Base-by-base conservation (phyloP, 2,888 invertebrate species). In the Agonopterix arenella region DNA sequence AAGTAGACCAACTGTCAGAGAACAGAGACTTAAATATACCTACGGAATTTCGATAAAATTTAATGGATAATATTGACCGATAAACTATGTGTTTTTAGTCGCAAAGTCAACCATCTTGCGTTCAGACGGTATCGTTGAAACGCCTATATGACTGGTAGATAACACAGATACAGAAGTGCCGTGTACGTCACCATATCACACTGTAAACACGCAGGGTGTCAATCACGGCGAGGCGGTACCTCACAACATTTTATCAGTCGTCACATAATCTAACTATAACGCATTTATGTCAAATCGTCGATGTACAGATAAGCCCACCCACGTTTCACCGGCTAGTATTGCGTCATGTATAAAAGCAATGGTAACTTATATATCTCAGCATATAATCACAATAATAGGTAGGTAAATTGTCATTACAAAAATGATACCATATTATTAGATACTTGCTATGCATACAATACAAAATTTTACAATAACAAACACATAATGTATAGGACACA, bases 231-330 rank as follows among this genome's bases (percentile, higher is more conserved):
- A 76, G 80, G 86, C 88, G 88, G 88, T 79, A 66, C 84, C 79
- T 88, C 80, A 80, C 80, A 86, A 82, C 79, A 76, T 79, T 76
- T 83, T 89, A 89, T 89, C 88, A 72, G 73, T 80, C 83, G 83
- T 81, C 85, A 82, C 77, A 80, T 80, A 86, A 85, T 84, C 88
- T 84, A 79, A 79, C 77, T 83, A 81, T 84, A 84, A 84, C 85
- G 82, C 85, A 84, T 86, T 88, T 85, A 80, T 84, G 82, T 86
- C 84, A 84, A 83, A 84, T 85, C 80, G 80, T 63, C 76, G 84
- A 85, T 84, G 75, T 82, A 77, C 69, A 69, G 86, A 88, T 88
- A 88, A 85, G 84, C 78, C 84, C 85, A 86, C 85, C 84, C 84
- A 84, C 81, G 79, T 74, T 74, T 74, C 64, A 66, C 63, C 66